Conservation (phyloP, 2,888 invertebrate genomes). For the Trypoxylon attenuatum region DNA sequence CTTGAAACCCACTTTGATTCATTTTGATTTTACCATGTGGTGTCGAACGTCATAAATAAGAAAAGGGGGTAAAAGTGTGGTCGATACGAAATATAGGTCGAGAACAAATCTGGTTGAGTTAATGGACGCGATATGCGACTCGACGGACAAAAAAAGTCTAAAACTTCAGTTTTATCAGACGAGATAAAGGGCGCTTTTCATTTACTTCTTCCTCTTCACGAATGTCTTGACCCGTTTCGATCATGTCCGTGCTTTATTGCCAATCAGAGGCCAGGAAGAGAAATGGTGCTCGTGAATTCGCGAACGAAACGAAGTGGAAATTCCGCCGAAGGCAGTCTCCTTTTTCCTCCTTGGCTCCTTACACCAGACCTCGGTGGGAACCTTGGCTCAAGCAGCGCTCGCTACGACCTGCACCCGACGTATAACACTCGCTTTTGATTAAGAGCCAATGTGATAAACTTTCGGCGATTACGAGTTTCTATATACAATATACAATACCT, state of each 20-base stretch:
- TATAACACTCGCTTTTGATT: conserved; percentile 31
- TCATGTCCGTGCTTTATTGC: conserved; percentile 52
- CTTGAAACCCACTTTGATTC: no score
- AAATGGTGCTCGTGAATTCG: conserved; percentile 41
- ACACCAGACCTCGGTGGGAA: background rate
- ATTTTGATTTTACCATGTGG: no score
- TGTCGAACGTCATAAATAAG: background rate
- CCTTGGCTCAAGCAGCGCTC: conserved; percentile 5
- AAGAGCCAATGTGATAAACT: conserved; percentile 28
- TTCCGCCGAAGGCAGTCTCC: conserved; percentile 22
- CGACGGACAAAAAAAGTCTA: background rate
- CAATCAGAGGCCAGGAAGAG: conserved; percentile 45
- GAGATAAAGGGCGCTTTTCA: conserved; percentile 24
- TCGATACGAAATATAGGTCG: background rate
- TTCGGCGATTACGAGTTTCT: conserved; percentile 1
- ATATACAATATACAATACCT: no score
- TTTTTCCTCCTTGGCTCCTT: background rate
- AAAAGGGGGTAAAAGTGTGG: background rate
- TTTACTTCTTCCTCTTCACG: conserved; percentile 18
- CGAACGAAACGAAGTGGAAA: conserved; percentile 41
- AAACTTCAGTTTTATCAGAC: conserved; percentile 11
- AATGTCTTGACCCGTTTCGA: conserved; percentile 42
- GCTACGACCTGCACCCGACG: conserved; percentile 16
- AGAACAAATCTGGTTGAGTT: background rate
- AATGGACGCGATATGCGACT: background rate